These are phyloP conservation scores for Onthophagus sagittarius DNA, from an alignment of 2,888 invertebrate species.

Conservation along the genomic window DNA sequence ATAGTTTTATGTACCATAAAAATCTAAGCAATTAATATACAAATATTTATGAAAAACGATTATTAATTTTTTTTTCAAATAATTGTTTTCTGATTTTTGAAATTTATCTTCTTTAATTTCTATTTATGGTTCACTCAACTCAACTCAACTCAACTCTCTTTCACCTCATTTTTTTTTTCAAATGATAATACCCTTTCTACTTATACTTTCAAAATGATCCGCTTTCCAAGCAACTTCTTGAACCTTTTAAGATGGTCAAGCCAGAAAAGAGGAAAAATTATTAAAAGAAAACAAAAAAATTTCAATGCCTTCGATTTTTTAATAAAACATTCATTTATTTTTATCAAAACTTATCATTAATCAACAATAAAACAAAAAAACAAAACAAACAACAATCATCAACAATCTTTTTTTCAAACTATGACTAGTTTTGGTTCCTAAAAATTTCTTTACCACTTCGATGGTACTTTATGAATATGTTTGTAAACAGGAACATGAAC, in stretches of 20 bases:
- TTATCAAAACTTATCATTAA: constrained; percentile 1
- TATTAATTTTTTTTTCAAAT: neutral
- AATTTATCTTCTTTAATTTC: neutral
- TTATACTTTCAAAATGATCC: neutral
- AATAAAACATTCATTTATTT: too few relatives aligned
- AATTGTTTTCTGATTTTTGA: neutral
- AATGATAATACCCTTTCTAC: neutral
- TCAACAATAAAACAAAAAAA: constrained; percentile 15
- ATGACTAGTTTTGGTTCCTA: constrained; percentile 15
- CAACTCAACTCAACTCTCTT: neutral
- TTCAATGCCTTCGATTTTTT: too few relatives aligned
- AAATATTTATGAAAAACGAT: too few relatives aligned
- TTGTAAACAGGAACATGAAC: constrained; percentile 72
- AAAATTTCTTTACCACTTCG: constrained; percentile 18
- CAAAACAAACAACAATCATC: constrained; percentile 14
- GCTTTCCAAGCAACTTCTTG: neutral
- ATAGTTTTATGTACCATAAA: too few relatives aligned
- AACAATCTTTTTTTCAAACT: neutral
- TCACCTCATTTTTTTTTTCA: neutral
- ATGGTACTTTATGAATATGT: constrained; percentile 55
- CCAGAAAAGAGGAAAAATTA: too few relatives aligned
- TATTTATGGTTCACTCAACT: neutral
- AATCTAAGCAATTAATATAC: too few relatives aligned
- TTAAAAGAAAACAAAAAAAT: too few relatives aligned
- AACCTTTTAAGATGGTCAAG: too few relatives aligned